phyloP scores from a whole-genome alignment of 2,888 invertebrate species.

The Nomada ferruginata region DNA sequence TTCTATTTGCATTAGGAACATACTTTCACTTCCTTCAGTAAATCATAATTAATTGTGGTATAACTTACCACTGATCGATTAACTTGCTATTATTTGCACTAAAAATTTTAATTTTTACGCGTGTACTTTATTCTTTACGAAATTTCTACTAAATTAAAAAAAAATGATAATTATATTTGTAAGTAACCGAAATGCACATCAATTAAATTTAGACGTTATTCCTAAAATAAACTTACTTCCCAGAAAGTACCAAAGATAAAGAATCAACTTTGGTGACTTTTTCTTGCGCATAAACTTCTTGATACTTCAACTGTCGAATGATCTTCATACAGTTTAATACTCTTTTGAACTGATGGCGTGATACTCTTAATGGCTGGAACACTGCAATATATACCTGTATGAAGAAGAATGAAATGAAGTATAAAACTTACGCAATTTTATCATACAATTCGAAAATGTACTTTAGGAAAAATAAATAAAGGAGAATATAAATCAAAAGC shows the following conservation, averaged over 20 bases:
- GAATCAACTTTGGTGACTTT: constrained; percentile 95
- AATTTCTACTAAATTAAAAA: too few species aligned
- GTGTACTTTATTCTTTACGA: neutral
- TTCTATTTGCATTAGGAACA: too few species aligned
- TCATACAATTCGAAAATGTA: neutral
- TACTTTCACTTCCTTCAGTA: too few species aligned
- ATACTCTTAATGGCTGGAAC: constrained; percentile 93
- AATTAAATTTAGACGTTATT: constrained; percentile 1
- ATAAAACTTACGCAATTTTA: constrained; percentile 34
- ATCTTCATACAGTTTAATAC: constrained; percentile 93
- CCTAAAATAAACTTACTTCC: constrained; percentile 89
- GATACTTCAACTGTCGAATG: constrained; percentile 91
- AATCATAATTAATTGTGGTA: too few species aligned
- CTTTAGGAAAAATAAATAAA: constrained; percentile 17
- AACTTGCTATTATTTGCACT: neutral
- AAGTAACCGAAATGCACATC: neutral
- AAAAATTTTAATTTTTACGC: neutral
- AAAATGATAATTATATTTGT: constrained; percentile 6
- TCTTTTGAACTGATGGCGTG: constrained; percentile 92
- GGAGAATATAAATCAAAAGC: neutral
- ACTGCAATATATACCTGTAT: constrained; percentile 91
- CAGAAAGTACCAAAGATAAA: constrained; percentile 92
- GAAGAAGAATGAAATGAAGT: constrained; percentile 63
- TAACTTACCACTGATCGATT: neutral
- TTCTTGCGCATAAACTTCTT: constrained; percentile 94